Evolutionary conservation across 2,113 vertebrate species (phyloP).

Genomic region (Mungos mungo): DNA sequence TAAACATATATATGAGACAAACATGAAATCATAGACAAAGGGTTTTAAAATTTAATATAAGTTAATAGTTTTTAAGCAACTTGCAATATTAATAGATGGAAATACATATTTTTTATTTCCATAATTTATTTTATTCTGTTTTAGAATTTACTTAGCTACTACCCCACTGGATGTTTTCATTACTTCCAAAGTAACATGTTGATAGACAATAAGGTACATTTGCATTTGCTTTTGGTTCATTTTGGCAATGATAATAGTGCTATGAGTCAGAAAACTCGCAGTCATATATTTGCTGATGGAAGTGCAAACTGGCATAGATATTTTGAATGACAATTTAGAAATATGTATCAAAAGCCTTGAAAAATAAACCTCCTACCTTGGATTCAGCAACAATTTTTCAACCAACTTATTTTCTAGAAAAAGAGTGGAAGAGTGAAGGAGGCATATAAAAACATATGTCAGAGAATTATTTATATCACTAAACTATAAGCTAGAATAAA

Average conservation of each 20-base stretch:
- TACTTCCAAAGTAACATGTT: not conserved
- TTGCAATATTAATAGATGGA: not conserved
- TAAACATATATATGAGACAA: not conserved
- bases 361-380: slow-evolving; percentile 24
- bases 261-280: slow-evolving; percentile 8
- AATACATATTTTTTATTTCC: not conserved
- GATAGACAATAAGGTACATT: not conserved
- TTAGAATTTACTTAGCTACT: not conserved
- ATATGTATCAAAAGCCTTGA: not conserved
- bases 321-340: slow-evolving; percentile 58
- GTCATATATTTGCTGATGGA: slow-evolving; percentile 8
- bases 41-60: not conserved
- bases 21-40: not conserved
- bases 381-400: not conserved
- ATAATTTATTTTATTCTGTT: not conserved
- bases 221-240: not conserved
- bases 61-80: not conserved
- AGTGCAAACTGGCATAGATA: slow-evolving; percentile 20
- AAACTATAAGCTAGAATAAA: not conserved
- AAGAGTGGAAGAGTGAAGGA: not conserved
- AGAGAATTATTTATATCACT: not conserved
- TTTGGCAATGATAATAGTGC: slow-evolving; percentile 19
- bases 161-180: not conserved
- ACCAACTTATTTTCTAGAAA: not conserved
- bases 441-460: not conserved